Percentiles rank a stretch among this genome's conserved stretches.
These are phyloP conservation scores for Caenorhabditis tropicalis DNA, from an alignment of 1,140 invertebrate species.

Conservation along the genomic window DNA sequence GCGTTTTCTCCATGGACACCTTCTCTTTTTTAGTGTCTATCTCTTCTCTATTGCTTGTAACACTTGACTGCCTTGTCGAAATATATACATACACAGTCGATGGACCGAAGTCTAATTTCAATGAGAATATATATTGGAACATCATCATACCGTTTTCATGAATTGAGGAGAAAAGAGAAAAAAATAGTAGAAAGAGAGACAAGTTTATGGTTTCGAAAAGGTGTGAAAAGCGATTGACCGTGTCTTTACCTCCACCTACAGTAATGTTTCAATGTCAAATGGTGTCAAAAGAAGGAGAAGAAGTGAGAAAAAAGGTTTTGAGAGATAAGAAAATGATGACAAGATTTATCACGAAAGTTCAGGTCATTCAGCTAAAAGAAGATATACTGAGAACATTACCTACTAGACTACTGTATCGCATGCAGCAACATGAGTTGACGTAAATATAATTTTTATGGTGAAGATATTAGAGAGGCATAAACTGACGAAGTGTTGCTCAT, in stretches of 20 bases:
- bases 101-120: slow-evolving; percentile 33
- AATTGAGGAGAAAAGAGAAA: background rate
- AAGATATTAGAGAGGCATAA: too few species aligned
- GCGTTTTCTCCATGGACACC: background rate
- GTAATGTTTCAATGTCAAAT: slow-evolving; percentile 34
- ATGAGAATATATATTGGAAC: slow-evolving; percentile 40
- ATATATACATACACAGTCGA: slow-evolving; percentile 13
- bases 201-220: slow-evolving; percentile 41
- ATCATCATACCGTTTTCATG: slow-evolving; percentile 3
- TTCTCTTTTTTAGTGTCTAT: background rate
- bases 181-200: background rate
- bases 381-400: too few species aligned
- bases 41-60: background rate
- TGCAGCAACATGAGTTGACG: too few species aligned
- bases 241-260: background rate
- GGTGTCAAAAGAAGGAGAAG: background rate
- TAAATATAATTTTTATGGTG: too few species aligned
- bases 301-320: background rate
- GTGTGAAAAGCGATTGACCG: slow-evolving; percentile 32
- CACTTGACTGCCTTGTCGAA: background rate
- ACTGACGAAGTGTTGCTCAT: too few species aligned
- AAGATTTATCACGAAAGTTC: too few species aligned
- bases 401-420: too few species aligned
- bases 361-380: too few species aligned
- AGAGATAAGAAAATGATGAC: background rate